These are phyloP conservation scores for Bagarius yarrelli DNA, from an alignment of 2,113 vertebrate species.

Conservation along the genomic window DNA sequence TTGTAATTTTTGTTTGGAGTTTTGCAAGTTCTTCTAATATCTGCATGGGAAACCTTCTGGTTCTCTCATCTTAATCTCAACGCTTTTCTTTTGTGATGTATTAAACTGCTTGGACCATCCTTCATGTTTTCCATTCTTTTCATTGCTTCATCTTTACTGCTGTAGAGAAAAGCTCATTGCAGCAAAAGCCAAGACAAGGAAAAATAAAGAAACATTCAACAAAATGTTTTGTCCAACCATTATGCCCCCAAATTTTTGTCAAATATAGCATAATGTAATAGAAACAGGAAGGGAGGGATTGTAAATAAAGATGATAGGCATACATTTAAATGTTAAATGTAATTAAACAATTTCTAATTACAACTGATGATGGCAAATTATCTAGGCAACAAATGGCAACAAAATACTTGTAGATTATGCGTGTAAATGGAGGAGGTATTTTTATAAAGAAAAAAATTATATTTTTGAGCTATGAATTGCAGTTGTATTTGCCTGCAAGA, in stretches of 20 bases:
- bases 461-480: neutral
- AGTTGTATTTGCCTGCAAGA: conserved; percentile 13
- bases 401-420: neutral
- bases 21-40: neutral
- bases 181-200: conserved; percentile 61
- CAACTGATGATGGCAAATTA: neutral
- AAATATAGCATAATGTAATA: conserved; percentile 40
- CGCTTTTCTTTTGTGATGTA: neutral
- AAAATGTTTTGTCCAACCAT: conserved; percentile 77
- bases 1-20: neutral
- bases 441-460: neutral
- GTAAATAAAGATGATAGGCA: conserved; percentile 11
- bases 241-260: conserved; percentile 52
- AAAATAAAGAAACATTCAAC: conserved; percentile 71
- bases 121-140: neutral
- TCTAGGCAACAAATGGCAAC: neutral
- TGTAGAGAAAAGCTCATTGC: conserved; percentile 66
- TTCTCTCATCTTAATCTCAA: neutral
- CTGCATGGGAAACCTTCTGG: neutral
- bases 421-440: conserved; percentile 22
- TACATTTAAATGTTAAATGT: conserved; percentile 18
- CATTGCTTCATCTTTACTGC: conserved; percentile 8
- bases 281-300: neutral
- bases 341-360: conserved; percentile 11
- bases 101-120: neutral